Conservation (phyloP, 2,888 invertebrate genomes). For the Lysandra coridon region DNA sequence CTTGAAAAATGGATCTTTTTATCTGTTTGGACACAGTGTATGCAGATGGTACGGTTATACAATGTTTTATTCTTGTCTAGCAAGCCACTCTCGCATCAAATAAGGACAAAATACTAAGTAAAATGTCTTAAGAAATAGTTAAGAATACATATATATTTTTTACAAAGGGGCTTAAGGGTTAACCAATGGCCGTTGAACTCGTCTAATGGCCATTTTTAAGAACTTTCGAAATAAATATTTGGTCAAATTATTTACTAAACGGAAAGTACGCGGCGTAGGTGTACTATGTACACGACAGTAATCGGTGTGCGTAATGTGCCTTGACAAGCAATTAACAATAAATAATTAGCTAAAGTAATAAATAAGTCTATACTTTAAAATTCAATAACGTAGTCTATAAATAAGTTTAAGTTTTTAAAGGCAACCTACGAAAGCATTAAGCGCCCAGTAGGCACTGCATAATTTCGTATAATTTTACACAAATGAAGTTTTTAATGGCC, state of each 20-base stretch:
- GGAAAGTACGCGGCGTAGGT: background rate
- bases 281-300: background rate
- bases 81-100: no score
- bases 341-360: background rate
- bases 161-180: no score
- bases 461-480: conserved; percentile 25
- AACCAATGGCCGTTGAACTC: background rate
- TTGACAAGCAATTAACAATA: background rate
- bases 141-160: no score
- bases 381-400: background rate
- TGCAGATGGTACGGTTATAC: no score
- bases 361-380: background rate
- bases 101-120: no score
- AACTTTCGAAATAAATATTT: background rate
- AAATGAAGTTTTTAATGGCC: conserved; percentile 35
- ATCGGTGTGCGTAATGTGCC: background rate
- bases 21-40: no score
- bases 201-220: background rate
- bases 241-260: conserved; percentile 1
- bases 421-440: no score
- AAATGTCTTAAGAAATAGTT: no score
- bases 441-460: background rate
- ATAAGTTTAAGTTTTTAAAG: no score
- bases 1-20: no score
- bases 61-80: no score